Evolutionary conservation across 2,113 vertebrate species (phyloP), one percentile per base, ranked within the genome.

Genomic region (Vulpes vulpes): DNA sequence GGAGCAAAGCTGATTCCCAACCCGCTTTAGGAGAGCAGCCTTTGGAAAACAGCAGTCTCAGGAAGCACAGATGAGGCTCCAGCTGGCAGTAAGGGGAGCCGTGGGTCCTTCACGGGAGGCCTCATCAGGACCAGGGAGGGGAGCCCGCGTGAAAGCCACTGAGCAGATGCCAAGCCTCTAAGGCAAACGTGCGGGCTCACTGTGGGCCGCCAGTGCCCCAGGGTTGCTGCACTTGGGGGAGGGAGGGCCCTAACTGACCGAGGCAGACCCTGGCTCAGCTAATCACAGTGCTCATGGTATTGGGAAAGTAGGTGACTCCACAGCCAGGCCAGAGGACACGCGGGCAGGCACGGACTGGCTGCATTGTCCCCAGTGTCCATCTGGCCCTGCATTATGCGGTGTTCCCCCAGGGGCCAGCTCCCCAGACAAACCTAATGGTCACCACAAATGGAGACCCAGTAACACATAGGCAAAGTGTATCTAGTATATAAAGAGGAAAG

Each of bases 281-380:
- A 11, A 69, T 64, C 22, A 27, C n/a, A 0, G 5, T 49, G 65
- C 10, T 73, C 38, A 11, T 82, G 20, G 67, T 57, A 22, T 3
- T 90, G 38, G 65, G 73, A 71, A 87, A 83, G 35, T 32, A 85
- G 15, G 9, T 27, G 43, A 1, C 15, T 43, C 1, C 7, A 7
- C 27, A 78, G 65, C 32, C 64, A 38, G 59, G 35, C 23, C 51
- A 90, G 73, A 87, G 23, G 51, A 19, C 30, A 4, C 0, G 53
- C 20, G 19, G 11, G 30, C 30, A 11, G 38, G 0, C 4, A 6
- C 0, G 4, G 35, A 38, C 49, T n/a, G 19, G 73, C 73, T 38
- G 14, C 5, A 0, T 1, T 19, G 35, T 60, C 25, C 15, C 81
- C 35, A 3, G 11, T 0, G 25, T 27, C 10, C 32, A 11, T 49